Evolutionary conservation across 2,888 invertebrate genomes (phyloP).

Genomic region (Eledone cirrhosa): DNA sequence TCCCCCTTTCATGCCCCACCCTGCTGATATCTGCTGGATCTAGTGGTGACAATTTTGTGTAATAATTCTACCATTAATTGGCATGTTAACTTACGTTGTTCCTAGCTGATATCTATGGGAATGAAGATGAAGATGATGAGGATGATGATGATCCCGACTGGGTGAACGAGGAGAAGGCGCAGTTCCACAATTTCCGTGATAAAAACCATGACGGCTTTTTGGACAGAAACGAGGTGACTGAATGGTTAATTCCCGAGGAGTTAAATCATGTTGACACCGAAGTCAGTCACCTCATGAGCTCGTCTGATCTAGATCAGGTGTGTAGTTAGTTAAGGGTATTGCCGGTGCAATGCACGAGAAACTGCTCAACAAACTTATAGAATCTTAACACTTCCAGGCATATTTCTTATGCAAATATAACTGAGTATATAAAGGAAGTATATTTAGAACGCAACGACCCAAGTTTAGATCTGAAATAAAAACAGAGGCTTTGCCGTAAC

Average conservation of each 20-base stretch:
- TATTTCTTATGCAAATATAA: too few species aligned
- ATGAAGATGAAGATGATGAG: slow-evolving; percentile 48
- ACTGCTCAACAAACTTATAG: slow-evolving; percentile 21
- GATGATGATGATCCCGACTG: slow-evolving; percentile 85
- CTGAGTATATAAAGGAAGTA: too few species aligned
- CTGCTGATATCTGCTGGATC: neutral
- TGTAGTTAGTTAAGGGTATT: slow-evolving; percentile 34
- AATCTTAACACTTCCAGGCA: neutral
- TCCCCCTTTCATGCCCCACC: too few species aligned
- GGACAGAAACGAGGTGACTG: slow-evolving; percentile 81
- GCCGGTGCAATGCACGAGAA: neutral
- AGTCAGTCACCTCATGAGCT: slow-evolving; percentile 89
- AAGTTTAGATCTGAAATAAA: too few species aligned
- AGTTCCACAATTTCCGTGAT: slow-evolving; percentile 83
- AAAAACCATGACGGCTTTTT: slow-evolving; percentile 86
- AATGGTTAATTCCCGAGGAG: slow-evolving; percentile 92
- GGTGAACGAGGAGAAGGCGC: slow-evolving; percentile 90
- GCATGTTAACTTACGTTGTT: slow-evolving; percentile 33
- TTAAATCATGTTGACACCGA: slow-evolving; percentile 97
- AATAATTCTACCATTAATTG: slow-evolving; percentile 1
- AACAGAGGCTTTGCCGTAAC: too few species aligned
- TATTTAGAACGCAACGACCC: too few species aligned
- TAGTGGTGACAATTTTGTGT: neutral
- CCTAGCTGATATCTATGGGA: slow-evolving; percentile 77
- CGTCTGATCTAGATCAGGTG: slow-evolving; percentile 85